Evolutionary conservation across 2,888 invertebrate species (phyloP), one percentile per base, ranked within the genome.

Genomic region (Drosophila affinis): DNA sequence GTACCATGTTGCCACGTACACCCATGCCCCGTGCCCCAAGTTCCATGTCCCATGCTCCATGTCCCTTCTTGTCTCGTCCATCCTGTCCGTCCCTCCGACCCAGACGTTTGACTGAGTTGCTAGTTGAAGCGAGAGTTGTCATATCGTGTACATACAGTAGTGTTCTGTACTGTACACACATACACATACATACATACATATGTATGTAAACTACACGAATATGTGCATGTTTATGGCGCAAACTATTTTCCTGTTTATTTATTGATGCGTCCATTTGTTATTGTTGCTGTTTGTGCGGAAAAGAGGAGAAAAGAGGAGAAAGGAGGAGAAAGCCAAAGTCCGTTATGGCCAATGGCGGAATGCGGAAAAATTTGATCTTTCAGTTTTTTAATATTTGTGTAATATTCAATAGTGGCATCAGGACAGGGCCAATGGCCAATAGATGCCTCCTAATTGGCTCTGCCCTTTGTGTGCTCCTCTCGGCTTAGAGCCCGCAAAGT

Each of bases 241-340:
- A 81, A 81, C 86, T 86, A 82, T 82, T 85, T 76, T 70, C 63
- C 61, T 79, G 83, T 64, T 79, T 84, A 65, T 85, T 81, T 81
- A 81, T 87, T 67, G 82, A 81, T 73, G 56, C 70, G 68, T 68
- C 62, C 44, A 53, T 72, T 68, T 72, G 52, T 72, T 68, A 72
- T 72, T 52, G 73, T 62, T 39, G 39, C n/a, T 6, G 61, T 72
- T 64, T 51, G 48, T 49, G 48, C 34, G 48, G 59, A 39, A 48
- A 18, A 44, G 29, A 7, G 18, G 29, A 7, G 18, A n/a, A 18
- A 55, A n/a, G 27, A 3, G 46, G 46, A 39, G 21, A 21, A 21
- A 21, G 3, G 29, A 18, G 44, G 45, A 7, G 24, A 39, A 39
- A 34, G 34, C 34, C 4, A 5, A 24, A 24, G 5, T 4, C 24